A percentile compares a stretch with the other conserved stretches of the same genome.
These are phyloP conservation scores for Nansenia antarctica DNA, from an alignment of 2,113 vertebrate genomes.

Conservation along the genomic window DNA sequence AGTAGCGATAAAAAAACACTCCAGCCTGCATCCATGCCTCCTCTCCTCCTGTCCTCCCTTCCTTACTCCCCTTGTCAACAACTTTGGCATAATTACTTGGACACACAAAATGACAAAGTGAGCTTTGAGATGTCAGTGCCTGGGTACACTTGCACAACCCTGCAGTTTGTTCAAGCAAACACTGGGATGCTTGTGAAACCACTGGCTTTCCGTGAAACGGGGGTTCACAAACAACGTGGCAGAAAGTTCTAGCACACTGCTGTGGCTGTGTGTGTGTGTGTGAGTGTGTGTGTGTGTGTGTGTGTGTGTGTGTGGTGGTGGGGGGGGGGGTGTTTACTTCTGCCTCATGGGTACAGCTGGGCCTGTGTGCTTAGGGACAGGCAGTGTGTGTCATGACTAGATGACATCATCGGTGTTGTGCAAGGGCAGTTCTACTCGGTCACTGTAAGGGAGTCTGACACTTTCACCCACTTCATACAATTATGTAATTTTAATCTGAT, in stretches of 20 bases:
- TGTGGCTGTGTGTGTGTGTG: slow-evolving; percentile 34
- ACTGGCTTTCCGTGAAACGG: slow-evolving; percentile 54
- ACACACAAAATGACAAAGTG: slow-evolving; percentile 53
- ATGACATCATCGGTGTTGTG: slow-evolving; percentile 46
- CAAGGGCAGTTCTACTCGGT: slow-evolving; percentile 25
- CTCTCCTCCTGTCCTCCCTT: slow-evolving; percentile 16
- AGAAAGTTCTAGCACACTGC: slow-evolving; percentile 49
- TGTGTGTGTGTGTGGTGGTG: too few species aligned
- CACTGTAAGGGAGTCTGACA: slow-evolving; percentile 27
- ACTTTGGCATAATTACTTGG: slow-evolving; percentile 43
- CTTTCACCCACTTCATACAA: slow-evolving; percentile 27
- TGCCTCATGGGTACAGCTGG: slow-evolving; percentile 49
- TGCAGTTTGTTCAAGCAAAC: slow-evolving; percentile 63
- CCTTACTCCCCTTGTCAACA: slow-evolving; percentile 53
- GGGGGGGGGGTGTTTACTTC: slow-evolving; percentile 1
- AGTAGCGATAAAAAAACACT: slow-evolving; percentile 40
- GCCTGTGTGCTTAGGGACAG: slow-evolving; percentile 43
- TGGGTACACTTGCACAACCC: slow-evolving; percentile 58
- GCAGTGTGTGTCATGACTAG: slow-evolving; percentile 33
- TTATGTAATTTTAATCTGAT: slow-evolving; percentile 26
- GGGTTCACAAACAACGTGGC: slow-evolving; percentile 36
- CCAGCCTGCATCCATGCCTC: slow-evolving; percentile 21
- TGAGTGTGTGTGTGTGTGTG: background rate
- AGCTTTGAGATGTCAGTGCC: slow-evolving; percentile 55
- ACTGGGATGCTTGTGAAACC: slow-evolving; percentile 65